Evolutionary conservation across 2,797 vertebrate species (phyloP).

Genomic region (Smutsia temminckii): DNA sequence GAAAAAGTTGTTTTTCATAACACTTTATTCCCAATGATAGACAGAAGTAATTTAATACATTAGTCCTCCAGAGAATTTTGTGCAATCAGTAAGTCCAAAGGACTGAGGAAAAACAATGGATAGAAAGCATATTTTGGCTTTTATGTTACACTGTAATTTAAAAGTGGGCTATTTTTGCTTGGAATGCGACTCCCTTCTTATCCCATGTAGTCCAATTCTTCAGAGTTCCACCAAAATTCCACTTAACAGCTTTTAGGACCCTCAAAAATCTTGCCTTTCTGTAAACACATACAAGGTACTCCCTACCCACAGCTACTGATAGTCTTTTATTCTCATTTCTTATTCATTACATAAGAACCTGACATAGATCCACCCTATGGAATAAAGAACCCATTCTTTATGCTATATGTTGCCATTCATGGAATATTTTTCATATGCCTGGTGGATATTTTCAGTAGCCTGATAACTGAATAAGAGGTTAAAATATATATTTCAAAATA

Average conservation of each 20-base stretch:
- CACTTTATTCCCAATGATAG: not conserved
- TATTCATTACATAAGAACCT: not conserved
- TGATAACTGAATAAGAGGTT: not conserved
- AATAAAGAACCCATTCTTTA: not conserved
- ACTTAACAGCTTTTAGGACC: not conserved
- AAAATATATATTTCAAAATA: not conserved
- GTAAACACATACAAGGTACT: not conserved
- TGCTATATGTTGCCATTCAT: not conserved
- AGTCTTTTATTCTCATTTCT: not conserved
- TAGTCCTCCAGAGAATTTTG: not conserved
- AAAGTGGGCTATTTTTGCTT: not conserved
- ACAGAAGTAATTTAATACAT: not conserved
- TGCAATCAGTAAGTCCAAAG: not conserved
- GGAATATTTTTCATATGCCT: not conserved
- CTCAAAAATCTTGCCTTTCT: not conserved
- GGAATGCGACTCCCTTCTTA: not conserved
- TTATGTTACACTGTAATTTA: not conserved
- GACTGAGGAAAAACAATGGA: not conserved
- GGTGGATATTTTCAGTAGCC: not conserved
- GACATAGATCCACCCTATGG: not conserved
- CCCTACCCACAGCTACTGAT: not conserved
- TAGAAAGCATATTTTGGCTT: not conserved
- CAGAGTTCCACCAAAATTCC: not conserved
- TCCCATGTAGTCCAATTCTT: not conserved
- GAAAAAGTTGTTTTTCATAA: not conserved